A percentile compares a stretch with the other conserved stretches of the same genome.
Evolutionary conservation across 2,113 vertebrate species (phyloP).

Genomic region (Cebidichthys violaceus): DNA sequence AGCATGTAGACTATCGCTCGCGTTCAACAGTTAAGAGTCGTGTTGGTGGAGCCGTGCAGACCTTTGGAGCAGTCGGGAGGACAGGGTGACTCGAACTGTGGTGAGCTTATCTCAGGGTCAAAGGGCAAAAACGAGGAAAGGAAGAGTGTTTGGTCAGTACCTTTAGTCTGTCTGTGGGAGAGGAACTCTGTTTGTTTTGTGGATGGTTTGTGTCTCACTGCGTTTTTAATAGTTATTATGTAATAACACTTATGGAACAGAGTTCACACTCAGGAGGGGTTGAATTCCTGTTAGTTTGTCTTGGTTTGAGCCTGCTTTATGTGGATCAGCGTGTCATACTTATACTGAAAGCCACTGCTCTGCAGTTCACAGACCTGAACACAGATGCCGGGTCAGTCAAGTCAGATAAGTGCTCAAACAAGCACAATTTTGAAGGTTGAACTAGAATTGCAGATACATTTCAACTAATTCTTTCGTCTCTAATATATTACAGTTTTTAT

Average conservation of each 20-base stretch:
- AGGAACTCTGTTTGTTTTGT: slow-evolving; percentile 9
- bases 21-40: neutral
- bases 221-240: neutral
- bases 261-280: neutral
- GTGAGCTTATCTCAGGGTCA: slow-evolving; percentile 69
- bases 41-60: slow-evolving; percentile 46
- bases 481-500: neutral
- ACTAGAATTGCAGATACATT: neutral
- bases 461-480: neutral
- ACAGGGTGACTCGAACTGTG: neutral
- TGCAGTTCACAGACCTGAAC: slow-evolving; percentile 13
- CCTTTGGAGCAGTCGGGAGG: slow-evolving; percentile 67
- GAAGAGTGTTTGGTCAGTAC: slow-evolving; percentile 18
- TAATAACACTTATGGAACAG: neutral
- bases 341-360: neutral
- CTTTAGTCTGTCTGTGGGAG: slow-evolving; percentile 6
- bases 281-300: slow-evolving; percentile 11
- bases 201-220: slow-evolving; percentile 9
- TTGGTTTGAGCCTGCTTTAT: neutral
- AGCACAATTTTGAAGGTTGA: neutral
- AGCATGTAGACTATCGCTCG: slow-evolving; percentile 8
- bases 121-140: slow-evolving; percentile 48
- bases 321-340: neutral
- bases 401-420: neutral
- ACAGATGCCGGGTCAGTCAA: neutral